Base-by-base conservation (phyloP, 35 echinoderm and acorn worm genomes). In the Strongylocentrotus purpuratus region DNA sequence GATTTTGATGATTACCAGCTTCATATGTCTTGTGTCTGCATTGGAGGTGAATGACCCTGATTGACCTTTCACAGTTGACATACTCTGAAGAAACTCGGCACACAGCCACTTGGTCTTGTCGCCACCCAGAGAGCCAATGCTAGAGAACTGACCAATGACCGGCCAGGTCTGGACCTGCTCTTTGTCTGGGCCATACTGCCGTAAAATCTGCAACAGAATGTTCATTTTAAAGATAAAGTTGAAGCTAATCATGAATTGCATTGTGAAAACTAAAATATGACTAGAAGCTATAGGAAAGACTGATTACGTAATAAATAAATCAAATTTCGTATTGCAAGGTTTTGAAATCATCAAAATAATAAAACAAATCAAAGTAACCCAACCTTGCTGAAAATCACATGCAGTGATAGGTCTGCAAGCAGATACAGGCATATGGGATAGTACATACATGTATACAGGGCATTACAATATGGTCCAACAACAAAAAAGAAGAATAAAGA, bases 71-170 rank as follows among this genome's bases (percentile, higher is more conserved):
- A 94, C 92, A 86, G 92, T 85, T 18, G 95, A 45, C 96, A 99
- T 94, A 33, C 96, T 97, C 86, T 97, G 96, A 11, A 99, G 94
- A 59, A 92, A 99, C 65, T 99, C 98, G 3, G 86, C 95, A 96
- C 98, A 99, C 13, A 99, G 86, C 95, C 96, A 99, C 71, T 99
- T 99, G 33, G 85, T 94, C 55, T 99, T 96, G 91, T 99, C 98
- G 5, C 96, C 94, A 18, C 98, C 98, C 14, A 99, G 91, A 25
- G 98, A 99, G 41, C 98, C 98, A 28, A 99, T 96, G 86, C 98
- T 99, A 7, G 98, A 99, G 86, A 99, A 99, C 89, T 99, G 98
- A 96, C 96, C 98, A 97, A 97, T 95, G 33, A 96, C 97, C 22
- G 98, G 96, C 98, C 98, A 99, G 32, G 86, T 94, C 45, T 88